These are phyloP conservation scores for Lasioglossum vierecki DNA, from an alignment of 2,888 invertebrate species.

Conservation along the genomic window DNA sequence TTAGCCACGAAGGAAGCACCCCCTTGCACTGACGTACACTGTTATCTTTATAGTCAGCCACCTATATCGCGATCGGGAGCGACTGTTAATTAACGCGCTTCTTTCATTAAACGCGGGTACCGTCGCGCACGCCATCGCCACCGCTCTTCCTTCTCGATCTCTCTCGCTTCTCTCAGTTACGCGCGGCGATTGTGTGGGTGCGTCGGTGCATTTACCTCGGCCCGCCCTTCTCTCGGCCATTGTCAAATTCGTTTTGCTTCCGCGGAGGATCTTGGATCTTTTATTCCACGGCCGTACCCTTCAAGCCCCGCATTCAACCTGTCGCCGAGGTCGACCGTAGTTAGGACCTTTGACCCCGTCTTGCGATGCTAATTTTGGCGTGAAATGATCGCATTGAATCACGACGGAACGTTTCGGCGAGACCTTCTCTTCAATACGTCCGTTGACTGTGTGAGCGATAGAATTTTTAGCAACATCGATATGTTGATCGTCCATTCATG, in stretches of 20 bases:
- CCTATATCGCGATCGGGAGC: conserved; percentile 73
- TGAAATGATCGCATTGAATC: background rate
- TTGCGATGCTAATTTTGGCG: background rate
- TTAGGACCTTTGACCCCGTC: background rate
- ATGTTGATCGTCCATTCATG: background rate
- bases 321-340: background rate
- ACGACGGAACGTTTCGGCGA: background rate
- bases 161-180: background rate
- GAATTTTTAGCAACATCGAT: background rate
- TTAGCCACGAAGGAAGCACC: conserved; percentile 46
- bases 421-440: background rate
- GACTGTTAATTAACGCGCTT: conserved; percentile 77
- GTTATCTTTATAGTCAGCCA: conserved; percentile 79
- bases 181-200: conserved; percentile 23
- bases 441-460: background rate
- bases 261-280: conserved; percentile 29
- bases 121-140: background rate
- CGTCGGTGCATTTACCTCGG: conserved; percentile 9
- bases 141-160: conserved; percentile 18
- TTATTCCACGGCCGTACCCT: conserved; percentile 24
- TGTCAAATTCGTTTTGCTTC: conserved; percentile 13
- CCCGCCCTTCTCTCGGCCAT: background rate
- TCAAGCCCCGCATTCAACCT: background rate
- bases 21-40: conserved; percentile 62
- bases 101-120: conserved; percentile 62